Evolutionary conservation across 2,888 invertebrate species (phyloP), one percentile per base, ranked within the genome.

Genomic region (Epistrophe eligans): DNA sequence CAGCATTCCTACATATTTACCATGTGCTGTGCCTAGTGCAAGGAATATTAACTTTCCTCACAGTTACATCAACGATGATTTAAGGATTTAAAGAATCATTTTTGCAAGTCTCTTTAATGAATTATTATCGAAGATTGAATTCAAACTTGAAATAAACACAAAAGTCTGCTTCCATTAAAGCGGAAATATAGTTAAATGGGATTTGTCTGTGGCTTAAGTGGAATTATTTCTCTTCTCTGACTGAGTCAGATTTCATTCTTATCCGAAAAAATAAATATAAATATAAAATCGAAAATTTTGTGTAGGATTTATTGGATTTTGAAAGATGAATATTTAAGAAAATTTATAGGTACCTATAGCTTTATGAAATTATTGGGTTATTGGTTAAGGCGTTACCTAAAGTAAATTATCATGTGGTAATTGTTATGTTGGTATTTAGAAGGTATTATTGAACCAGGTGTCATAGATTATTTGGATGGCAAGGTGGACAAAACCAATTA

Each of bases 141-240:
- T 32, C 38, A 15, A 50, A 52, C 24, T 3, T 45, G 28, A 64
- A 64, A 38, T 28, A 2, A 3, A 55, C 9, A 43, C 45, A 55
- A 28, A 15, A 17, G 57, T 28, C 58, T 6, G 15, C 19, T 58
- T 70, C 40, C 15, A 72, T 84, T 77, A 72, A 84, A 76, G 79
- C 66, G 79, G 64, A 67, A 79, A 79, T 84, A 77, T 70, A 81
- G 77, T 73, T 73, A 35, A 81, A 77, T 81, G 73, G 81, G 80
- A 77, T 85, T 80, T 84, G 72, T 80, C 80, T 77, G 80, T 66
- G 79, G 77, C 72, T 72, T 73, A 76, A 72, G 60, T 72, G 58
- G 77, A 77, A 74, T 84, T 72, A 77, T 72, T 74, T 73, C 28
- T 55, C 32, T 74, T 73, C 28, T 55, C 32, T n/a, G 15, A 55